Evolutionary conservation across 2,888 invertebrate species (phyloP).

Genomic region (Xylocampa areola): DNA sequence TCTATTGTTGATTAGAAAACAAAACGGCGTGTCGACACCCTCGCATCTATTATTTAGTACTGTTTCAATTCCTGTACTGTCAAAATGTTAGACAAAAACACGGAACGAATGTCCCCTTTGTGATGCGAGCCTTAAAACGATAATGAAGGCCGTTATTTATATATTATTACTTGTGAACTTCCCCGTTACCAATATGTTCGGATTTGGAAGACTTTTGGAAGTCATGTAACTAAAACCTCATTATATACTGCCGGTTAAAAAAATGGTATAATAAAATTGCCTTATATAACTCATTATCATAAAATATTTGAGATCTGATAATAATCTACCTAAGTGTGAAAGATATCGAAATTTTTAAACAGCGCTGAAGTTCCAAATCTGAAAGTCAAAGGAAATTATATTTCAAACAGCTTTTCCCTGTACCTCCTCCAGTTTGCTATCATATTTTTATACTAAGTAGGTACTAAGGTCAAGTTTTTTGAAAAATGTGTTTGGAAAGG

Average conservation of each 20-base stretch:
- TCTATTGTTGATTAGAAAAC: conserved; percentile 84
- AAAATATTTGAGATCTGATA: too few relatives aligned
- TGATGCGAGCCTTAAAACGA: conserved; percentile 70
- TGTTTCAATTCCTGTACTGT: conserved; percentile 79
- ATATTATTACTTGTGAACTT: conserved; percentile 69
- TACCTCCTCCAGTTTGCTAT: too few relatives aligned
- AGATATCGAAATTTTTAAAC: too few relatives aligned
- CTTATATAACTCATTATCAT: too few relatives aligned
- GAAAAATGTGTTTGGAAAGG: conserved; percentile 1
- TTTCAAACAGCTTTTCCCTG: too few relatives aligned
- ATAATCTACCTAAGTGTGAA: too few relatives aligned
- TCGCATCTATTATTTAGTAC: conserved; percentile 81
- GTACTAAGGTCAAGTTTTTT: not conserved
- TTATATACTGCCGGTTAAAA: conserved; percentile 19
- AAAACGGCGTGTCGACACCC: conserved; percentile 88
- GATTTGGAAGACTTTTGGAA: not conserved
- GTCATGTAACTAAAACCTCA: too few relatives aligned
- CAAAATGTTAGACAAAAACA: conserved; percentile 79
- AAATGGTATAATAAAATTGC: conserved; percentile 22
- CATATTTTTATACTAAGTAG: too few relatives aligned
- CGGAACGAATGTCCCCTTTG: conserved; percentile 80
- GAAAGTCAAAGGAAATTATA: too few relatives aligned
- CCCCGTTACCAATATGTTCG: conserved; percentile 36
- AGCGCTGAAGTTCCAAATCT: too few relatives aligned
- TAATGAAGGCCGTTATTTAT: conserved; percentile 84